Conservation (phyloP, 2,797 vertebrate genomes). For the Phyllotis vaccarum region DNA sequence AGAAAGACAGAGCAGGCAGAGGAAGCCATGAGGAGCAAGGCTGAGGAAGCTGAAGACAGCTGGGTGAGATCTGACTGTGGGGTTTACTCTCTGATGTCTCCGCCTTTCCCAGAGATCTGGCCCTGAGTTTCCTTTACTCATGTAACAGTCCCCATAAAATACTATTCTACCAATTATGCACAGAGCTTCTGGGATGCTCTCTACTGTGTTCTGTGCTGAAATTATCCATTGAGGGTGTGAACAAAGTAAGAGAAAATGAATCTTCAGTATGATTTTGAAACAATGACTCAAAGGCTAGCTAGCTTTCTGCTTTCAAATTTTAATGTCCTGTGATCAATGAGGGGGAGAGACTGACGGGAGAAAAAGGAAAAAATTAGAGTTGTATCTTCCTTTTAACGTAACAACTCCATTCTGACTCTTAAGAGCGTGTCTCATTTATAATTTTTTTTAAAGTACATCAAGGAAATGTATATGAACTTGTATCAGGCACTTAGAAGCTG, state of each 20-base stretch:
- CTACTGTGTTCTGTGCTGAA: constrained; percentile 56
- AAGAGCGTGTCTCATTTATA: neutral
- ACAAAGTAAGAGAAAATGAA: constrained; percentile 75
- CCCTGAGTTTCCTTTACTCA: too few relatives aligned
- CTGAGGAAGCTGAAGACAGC: too few relatives aligned
- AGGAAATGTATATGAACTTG: neutral
- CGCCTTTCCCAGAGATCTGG: too few relatives aligned
- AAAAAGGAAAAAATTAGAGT: constrained; percentile 38
- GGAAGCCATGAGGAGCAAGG: too few relatives aligned
- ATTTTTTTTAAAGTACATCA: neutral
- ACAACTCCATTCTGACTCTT: constrained; percentile 1
- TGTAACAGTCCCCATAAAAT: constrained; percentile 6
- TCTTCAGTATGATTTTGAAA: constrained; percentile 62
- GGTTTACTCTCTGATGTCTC: too few relatives aligned
- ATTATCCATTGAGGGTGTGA: constrained; percentile 73
- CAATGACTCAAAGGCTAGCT: too few relatives aligned
- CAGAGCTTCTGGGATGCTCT: constrained; percentile 57
- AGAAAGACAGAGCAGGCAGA: too few relatives aligned
- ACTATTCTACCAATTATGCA: constrained; percentile 49
- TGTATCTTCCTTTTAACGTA: neutral
- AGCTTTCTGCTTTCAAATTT: constrained; percentile 58
- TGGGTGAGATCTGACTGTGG: too few relatives aligned
- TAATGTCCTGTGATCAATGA: neutral
- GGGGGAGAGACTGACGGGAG: neutral
- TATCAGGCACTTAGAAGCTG: neutral